Base-by-base conservation (phyloP, 1,140 invertebrate species). In the Chrysoperla carnea region DNA sequence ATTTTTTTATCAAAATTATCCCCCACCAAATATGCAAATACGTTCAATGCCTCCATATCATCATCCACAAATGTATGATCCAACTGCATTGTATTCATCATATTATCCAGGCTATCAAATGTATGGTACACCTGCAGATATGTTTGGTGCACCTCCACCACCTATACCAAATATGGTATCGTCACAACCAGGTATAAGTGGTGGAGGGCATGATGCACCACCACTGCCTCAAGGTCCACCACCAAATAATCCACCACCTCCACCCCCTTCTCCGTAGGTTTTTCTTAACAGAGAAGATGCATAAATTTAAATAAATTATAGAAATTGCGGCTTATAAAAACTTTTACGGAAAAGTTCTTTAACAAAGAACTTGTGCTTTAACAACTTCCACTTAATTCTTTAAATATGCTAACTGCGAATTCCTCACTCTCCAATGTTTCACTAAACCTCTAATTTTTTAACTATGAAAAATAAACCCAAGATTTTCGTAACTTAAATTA, bases 171-270 rank as follows among this genome's bases (percentile, higher is more conserved):
- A 48, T 43, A 23, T 23, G 17, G 5, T 5, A 23, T 23, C 17
- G 17, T 23, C 17, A 23, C 17, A 23, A 23, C 2, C 17, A 23
- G 17, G 17, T 23, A 23, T 23, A 3, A 23, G 17, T 23, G 2
- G 17, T 23, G 17, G 17, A 23, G 17, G 17, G 2, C 17, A 23
- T 5, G 17, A 23, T 23, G 17, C 53, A 23, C 63, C 64, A 0
- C 64, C 63, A 1, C 48, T 67, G 36, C 66, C 66, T 5, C 54
- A 50, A 38, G 64, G 59, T 14, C 65, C 66, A 14, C 66, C 65
- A 6, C 66, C 66, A 9, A 42, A 55, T 12, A 54, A 51, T 38
- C 64, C 63, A 1, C 65, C 66, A 4, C 65, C 66, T 6, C 65
- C 65, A 3, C 65, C 65, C 15, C 66, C 65, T 11, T 61, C 17